Base-by-base conservation (phyloP, 2,113 vertebrate species). In the Bambusicola thoracicus region DNA sequence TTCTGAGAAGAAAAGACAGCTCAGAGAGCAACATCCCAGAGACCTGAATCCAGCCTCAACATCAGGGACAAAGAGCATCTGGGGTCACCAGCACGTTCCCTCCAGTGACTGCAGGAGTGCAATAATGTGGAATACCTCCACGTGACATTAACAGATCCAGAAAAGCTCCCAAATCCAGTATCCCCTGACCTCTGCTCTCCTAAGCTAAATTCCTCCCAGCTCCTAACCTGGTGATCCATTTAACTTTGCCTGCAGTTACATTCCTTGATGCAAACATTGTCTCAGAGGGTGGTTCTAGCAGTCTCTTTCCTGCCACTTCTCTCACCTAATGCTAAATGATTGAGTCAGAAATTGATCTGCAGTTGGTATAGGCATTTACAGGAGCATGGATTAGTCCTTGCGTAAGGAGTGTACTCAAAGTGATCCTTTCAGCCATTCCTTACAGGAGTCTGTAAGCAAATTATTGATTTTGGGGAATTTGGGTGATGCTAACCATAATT, bases 51-150 rank as follows among this genome's bases (percentile, higher is more conserved):
- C 7, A 74, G 41, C 19, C 44, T 41, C 63, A 49, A 58, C 49
- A 74, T 21, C 24, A 58, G 77, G 49, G 77, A 59, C 78, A 79
- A 75, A 43, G 44, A 65, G 58, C 66, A 89, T 40, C 9, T 13
- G 6, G 49, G 65, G 55, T 81, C 69, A 90, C 48, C 62, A 49
- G 21, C 20, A 53, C 55, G 21, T 74, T 85, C 30, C 40, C 29
- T 68, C 44, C 40, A 62, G 58, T 75, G n/a, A 79, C 65, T 38
- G 18, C 15, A 49, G 79, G 48, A 87, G 61, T 8, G 14, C 0
- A 1, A 3, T 41, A 51, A n/a, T 49, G 36, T 73, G 59, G 53
- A 93, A 82, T 46, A 74, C 7, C n/a, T 1, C 2, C 0, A 0
- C 15, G 20, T 30, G 5, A 65, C 48, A 92, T 78, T 65, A 84